Evolutionary conservation across 2,113 vertebrate species (phyloP).

Genomic region (Lycocorax pyrrhopterus): DNA sequence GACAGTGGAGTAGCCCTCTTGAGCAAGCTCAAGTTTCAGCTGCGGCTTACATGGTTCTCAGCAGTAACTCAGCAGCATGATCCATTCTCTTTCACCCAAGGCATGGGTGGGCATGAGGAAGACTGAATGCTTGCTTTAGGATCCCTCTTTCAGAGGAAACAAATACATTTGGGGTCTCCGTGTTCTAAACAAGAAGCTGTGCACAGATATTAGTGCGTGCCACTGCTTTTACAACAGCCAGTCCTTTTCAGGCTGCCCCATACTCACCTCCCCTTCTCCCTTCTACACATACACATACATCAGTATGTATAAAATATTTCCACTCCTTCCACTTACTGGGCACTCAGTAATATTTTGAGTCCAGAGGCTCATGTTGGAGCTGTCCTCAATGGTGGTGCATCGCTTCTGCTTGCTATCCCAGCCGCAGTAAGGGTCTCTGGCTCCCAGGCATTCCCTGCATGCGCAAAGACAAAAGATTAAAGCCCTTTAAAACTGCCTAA

Average conservation of each 20-base stretch:
- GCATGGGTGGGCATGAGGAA: neutral
- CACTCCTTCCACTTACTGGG: conserved; percentile 79
- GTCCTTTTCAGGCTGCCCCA: neutral
- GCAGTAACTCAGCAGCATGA: neutral
- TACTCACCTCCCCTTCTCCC: neutral
- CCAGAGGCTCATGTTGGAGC: conserved; percentile 98
- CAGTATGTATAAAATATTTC: neutral
- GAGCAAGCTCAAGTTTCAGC: neutral
- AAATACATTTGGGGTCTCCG: neutral
- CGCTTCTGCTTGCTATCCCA: conserved; percentile 91
- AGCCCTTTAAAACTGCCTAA: neutral
- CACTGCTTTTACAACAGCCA: neutral
- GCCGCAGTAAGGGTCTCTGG: conserved; percentile 95
- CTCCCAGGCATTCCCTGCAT: conserved; percentile 87
- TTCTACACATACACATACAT: neutral
- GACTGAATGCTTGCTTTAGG: neutral
- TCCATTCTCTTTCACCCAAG: neutral
- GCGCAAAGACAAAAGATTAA: conserved; percentile 47
- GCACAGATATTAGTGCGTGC: neutral
- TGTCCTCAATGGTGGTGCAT: conserved; percentile 95
- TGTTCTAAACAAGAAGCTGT: neutral
- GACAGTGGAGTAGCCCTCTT: neutral
- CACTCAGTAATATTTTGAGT: conserved; percentile 94
- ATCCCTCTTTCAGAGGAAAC: neutral
- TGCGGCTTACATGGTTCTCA: neutral